Conservation (phyloP, 1,140 invertebrate species). For the Drosophila gunungcola region DNA sequence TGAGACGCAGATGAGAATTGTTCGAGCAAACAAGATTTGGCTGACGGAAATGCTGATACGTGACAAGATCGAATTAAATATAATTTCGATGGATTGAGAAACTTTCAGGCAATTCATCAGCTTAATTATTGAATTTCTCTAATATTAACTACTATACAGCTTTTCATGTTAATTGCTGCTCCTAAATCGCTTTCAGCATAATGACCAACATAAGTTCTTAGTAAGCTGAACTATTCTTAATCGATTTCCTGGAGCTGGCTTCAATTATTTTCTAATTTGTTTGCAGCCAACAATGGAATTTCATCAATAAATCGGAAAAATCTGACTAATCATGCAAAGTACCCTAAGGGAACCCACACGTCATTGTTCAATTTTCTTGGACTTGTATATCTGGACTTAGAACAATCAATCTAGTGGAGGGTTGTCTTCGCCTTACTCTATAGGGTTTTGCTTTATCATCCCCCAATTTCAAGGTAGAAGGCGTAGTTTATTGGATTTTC, state of each 20-base stretch:
- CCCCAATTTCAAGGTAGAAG: constrained; percentile 11
- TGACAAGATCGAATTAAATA: constrained; percentile 34
- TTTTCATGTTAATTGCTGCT: constrained; percentile 30
- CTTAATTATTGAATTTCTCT: not conserved
- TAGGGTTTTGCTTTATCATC: constrained; percentile 30
- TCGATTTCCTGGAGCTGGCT: constrained; percentile 32
- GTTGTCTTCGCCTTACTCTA: constrained; percentile 7
- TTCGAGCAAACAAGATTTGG: constrained; percentile 31
- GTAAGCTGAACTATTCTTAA: constrained; percentile 9
- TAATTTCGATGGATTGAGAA: not conserved
- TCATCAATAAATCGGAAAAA: constrained; percentile 47
- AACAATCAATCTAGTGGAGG: constrained; percentile 33
- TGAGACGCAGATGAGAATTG: constrained; percentile 37
- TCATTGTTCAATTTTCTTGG: constrained; percentile 19
- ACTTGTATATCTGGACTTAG: constrained; percentile 9
- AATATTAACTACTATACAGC: constrained; percentile 16
- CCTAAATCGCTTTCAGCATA: constrained; percentile 41
- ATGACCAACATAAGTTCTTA: constrained; percentile 39
- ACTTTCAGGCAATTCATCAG: not conserved
- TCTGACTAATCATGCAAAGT: constrained; percentile 33
- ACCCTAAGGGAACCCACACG: constrained; percentile 4
- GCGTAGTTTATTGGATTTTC: constrained; percentile 62
- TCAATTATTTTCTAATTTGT: constrained; percentile 80
- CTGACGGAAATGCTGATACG: constrained; percentile 24
- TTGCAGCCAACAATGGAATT: constrained; percentile 32